Evolutionary conservation across 2,113 vertebrate genomes (phyloP), one percentile per base, ranked within the genome.

Genomic region (Lasiurus cinereus): DNA sequence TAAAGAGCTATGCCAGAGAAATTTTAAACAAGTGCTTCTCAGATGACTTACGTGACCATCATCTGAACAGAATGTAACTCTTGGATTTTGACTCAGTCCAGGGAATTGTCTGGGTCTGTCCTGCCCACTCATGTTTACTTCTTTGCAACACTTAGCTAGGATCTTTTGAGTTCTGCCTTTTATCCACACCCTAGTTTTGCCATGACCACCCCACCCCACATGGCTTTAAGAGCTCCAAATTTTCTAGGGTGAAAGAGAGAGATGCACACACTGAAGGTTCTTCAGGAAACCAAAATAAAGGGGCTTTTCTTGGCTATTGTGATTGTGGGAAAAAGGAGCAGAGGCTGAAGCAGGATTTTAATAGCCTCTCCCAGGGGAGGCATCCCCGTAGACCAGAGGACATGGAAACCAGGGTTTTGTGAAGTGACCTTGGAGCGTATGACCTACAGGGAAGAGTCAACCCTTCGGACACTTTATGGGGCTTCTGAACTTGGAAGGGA

Each of bases 11-110:
- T 31, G 73, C 62, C 88, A 90, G 73, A 73, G n/a, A 64, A 92
- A 72, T 77, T 94, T 88, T 14, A 89, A 92, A 73, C 78, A 84
- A 83, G 93, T 78, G 31, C n/a, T 90, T 93, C 76, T 94, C 88
- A 27, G 83, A 94, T 94, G 95, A 96, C 74, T 90, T n/a, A 18
- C 13, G 56, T 88, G 48, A 87, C 43, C 50, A 83, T 56, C 46
- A 11, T 31, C 27, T 92, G 56, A 94, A 94, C 76, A 86, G 50
- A 83, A 52, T 2, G 3, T 72, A 84, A 70, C 6, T 67, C 69
- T 90, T 84, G 86, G 69, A 62, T 52, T 85, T 96, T 79, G 72
- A 50, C 19, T 67, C 70, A 39, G 62, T 70, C 72, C 52, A 3
- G 88, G 88, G 93, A 95, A 88, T 92, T 3, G 8, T 83, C 87